Percentiles rank a stretch among this genome's conserved stretches.
Evolutionary conservation across 2,888 invertebrate species (phyloP).

Genomic region (Heliconius sara): DNA sequence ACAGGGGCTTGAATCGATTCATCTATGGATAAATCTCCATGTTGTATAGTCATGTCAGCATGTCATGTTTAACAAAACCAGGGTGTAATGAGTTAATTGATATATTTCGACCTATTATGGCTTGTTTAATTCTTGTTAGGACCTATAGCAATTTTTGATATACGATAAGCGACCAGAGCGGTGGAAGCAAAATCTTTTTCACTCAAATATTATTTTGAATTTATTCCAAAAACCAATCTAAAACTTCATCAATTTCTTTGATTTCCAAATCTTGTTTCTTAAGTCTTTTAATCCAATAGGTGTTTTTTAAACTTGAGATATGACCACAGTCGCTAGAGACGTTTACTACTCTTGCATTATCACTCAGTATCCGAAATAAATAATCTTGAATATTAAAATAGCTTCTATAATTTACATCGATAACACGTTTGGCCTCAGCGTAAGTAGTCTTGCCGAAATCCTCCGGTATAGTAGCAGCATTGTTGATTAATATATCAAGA

Average conservation of each 20-base stretch:
- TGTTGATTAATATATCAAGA: slow-evolving; percentile 57
- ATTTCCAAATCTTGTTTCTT: slow-evolving; percentile 47
- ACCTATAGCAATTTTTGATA: slow-evolving; percentile 53
- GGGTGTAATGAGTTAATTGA: slow-evolving; percentile 53
- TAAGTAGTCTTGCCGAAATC: slow-evolving; percentile 49
- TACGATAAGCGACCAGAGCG: slow-evolving; percentile 47
- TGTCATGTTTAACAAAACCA: slow-evolving; percentile 52
- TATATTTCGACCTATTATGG: slow-evolving; percentile 48
- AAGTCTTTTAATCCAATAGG: slow-evolving; percentile 50
- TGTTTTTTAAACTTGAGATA: slow-evolving; percentile 51
- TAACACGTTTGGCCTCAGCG: slow-evolving; percentile 53
- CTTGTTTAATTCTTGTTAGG: slow-evolving; percentile 51
- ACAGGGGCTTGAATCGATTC: slow-evolving; percentile 47
- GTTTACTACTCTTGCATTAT: slow-evolving; percentile 54
- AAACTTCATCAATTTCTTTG: slow-evolving; percentile 51
- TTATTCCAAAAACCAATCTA: slow-evolving; percentile 53
- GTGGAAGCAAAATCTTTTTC: slow-evolving; percentile 50
- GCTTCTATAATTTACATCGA: slow-evolving; percentile 54
- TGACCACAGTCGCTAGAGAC: slow-evolving; percentile 51
- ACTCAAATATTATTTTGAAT: slow-evolving; percentile 49
- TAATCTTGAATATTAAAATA: slow-evolving; percentile 52
- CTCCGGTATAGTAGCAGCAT: slow-evolving; percentile 52
- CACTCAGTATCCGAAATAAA: slow-evolving; percentile 51
- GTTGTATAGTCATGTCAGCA: slow-evolving; percentile 51
- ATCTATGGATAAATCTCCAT: slow-evolving; percentile 49